phyloP scores from a whole-genome alignment of 64 coral and sea anemone genomes.

The Pachyseris speciosa region DNA sequence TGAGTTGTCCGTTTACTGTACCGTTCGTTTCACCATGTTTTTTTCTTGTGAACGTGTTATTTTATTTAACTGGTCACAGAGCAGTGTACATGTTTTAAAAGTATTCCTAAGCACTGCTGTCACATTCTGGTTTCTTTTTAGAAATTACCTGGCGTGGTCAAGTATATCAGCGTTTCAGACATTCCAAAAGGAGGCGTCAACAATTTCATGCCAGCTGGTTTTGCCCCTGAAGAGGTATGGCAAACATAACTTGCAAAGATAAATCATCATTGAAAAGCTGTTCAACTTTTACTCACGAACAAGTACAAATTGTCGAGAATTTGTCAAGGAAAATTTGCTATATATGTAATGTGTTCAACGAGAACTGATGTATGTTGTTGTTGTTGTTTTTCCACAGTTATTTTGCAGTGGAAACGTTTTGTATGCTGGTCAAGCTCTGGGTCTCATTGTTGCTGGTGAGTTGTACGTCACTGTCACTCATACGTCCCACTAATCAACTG shows the following conservation, averaged over 20 bases:
- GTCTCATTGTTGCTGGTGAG: conserved; percentile 82
- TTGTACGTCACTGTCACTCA: not conserved
- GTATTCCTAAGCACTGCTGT: too few relatives aligned
- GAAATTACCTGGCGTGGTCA: conserved; percentile 72
- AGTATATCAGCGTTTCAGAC: conserved; percentile 44
- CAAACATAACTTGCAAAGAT: too few relatives aligned
- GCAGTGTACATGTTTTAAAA: too few relatives aligned
- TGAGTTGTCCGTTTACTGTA: too few relatives aligned
- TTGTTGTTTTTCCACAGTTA: conserved; percentile 38
- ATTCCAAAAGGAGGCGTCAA: conserved; percentile 64
- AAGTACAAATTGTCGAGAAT: not conserved
- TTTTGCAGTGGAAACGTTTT: conserved; percentile 69
- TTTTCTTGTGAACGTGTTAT: too few relatives aligned
- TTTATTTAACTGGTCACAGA: too few relatives aligned
- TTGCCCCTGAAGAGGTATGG: conserved; percentile 44
- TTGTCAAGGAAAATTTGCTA: too few relatives aligned
- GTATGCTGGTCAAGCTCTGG: conserved; percentile 82
- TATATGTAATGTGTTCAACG: too few relatives aligned
- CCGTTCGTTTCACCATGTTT: too few relatives aligned
- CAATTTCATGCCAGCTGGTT: conserved; percentile 11
- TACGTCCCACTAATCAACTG: not conserved
- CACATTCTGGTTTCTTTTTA: conserved; percentile 15
- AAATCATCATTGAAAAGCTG: too few relatives aligned
- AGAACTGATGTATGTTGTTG: not conserved
- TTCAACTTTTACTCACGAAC: too few relatives aligned